phyloP scores from a whole-genome alignment of 2,888 invertebrate species.

The Apocheima hispidaria region DNA sequence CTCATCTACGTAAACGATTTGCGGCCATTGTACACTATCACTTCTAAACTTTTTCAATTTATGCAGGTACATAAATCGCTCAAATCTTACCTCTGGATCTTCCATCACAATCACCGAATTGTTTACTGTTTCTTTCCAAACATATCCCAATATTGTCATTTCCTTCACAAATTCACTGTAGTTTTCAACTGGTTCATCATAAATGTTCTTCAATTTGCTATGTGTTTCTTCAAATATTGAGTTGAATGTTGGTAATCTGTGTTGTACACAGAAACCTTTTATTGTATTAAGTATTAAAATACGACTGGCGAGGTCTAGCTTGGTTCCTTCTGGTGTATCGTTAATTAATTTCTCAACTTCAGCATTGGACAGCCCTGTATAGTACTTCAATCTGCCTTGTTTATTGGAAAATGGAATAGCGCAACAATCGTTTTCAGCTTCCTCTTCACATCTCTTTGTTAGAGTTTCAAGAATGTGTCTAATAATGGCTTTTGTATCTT shows the following conservation, averaged over 20 bases:
- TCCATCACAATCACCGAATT: constrained; percentile 55
- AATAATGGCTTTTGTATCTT: constrained; percentile 5
- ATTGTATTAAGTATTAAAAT: constrained; percentile 45
- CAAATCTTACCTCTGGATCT: constrained; percentile 60
- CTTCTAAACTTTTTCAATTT: constrained; percentile 54
- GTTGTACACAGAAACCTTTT: constrained; percentile 41
- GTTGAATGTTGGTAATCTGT: background rate
- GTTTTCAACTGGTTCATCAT: constrained; percentile 13
- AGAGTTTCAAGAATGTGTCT: constrained; percentile 12
- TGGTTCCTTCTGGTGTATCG: background rate
- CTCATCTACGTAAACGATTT: constrained; percentile 61
- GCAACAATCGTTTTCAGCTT: constrained; percentile 1
- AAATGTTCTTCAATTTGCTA: constrained; percentile 25
- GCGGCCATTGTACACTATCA: constrained; percentile 10
- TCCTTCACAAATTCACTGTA: constrained; percentile 36
- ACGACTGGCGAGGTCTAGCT: constrained; percentile 5
- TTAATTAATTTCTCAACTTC: constrained; percentile 2
- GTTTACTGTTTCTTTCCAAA: constrained; percentile 45
- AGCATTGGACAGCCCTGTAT: constrained; percentile 15
- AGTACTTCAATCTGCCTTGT: constrained; percentile 12
- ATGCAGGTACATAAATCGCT: constrained; percentile 57
- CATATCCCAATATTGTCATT: constrained; percentile 51
- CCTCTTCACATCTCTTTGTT: constrained; percentile 10
- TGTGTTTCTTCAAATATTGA: constrained; percentile 22
- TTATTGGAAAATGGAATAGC: background rate